These are phyloP conservation scores for Masnerella sp. DNA, from an alignment of 2,888 invertebrate species.

Conservation along the genomic window DNA sequence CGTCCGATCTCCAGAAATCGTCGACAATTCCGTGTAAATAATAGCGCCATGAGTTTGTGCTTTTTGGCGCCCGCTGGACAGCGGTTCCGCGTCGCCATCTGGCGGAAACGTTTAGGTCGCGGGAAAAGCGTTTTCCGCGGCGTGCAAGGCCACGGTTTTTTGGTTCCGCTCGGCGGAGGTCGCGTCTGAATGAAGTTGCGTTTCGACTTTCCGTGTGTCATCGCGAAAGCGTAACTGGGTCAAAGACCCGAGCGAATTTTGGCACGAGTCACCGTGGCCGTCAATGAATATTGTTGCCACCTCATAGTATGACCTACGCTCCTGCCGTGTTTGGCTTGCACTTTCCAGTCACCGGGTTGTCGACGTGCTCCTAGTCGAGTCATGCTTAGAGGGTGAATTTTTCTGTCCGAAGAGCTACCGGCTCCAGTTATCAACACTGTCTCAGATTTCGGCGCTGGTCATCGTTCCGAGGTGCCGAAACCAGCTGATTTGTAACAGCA, in stretches of 20 bases:
- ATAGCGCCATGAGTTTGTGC: constrained; percentile 74
- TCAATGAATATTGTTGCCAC: constrained; percentile 74
- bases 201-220: constrained; percentile 16
- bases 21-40: constrained; percentile 67
- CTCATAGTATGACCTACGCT: constrained; percentile 75
- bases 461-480: constrained; percentile 48
- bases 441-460: background rate
- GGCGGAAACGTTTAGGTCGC: constrained; percentile 2
- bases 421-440: constrained; percentile 46
- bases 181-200: background rate
- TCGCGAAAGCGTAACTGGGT: constrained; percentile 62
- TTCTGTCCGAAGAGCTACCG: constrained; percentile 56
- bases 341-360: constrained; percentile 68
- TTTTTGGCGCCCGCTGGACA: constrained; percentile 67
- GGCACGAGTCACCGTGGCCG: constrained; percentile 71
- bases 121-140: background rate
- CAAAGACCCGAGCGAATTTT: constrained; percentile 67
- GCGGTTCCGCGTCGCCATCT: constrained; percentile 63
- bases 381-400: constrained; percentile 73
- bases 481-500: too few species aligned
- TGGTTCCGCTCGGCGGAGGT: background rate
- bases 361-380: constrained; percentile 67
- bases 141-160: background rate
- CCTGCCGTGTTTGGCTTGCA: constrained; percentile 72
- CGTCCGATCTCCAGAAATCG: constrained; percentile 68